Conservation (phyloP, 2,797 vertebrate species). For the Trematocara caparti region DNA sequence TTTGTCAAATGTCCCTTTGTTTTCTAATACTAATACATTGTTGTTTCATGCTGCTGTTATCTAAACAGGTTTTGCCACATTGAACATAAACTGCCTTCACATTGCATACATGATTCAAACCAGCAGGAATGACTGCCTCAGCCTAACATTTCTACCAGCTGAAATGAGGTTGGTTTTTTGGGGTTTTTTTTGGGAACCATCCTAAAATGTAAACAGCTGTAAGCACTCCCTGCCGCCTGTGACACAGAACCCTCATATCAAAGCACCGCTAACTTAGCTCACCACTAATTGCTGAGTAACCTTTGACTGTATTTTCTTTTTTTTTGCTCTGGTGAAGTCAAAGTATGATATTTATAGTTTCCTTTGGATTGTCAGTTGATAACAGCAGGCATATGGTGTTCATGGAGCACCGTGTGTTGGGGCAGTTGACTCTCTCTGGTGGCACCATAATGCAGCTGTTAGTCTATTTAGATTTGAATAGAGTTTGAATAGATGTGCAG, state of each 20-base stretch:
- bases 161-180: slow-evolving; percentile 26
- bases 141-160: background rate
- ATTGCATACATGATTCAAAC: background rate
- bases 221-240: slow-evolving; percentile 16
- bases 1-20: background rate
- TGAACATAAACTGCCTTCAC: background rate
- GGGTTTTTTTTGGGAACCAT: background rate
- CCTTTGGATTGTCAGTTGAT: slow-evolving; percentile 28
- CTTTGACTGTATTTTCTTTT: background rate
- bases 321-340: slow-evolving; percentile 40
- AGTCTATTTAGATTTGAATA: slow-evolving; percentile 40
- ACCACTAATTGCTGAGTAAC: slow-evolving; percentile 66
- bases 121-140: slow-evolving; percentile 7
- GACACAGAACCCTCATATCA: slow-evolving; percentile 34
- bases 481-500: slow-evolving; percentile 48
- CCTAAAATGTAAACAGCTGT: slow-evolving; percentile 15
- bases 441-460: background rate
- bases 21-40: background rate
- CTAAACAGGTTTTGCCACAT: background rate
- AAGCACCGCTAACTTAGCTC: slow-evolving; percentile 15
- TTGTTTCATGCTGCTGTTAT: background rate
- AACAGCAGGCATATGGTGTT: slow-evolving; percentile 29
- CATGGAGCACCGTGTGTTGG: background rate
- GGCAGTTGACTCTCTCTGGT: background rate
- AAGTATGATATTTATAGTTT: slow-evolving; percentile 64